phyloP scores from a whole-genome alignment of 2,888 invertebrate species.

The Synanthedon myopaeformis region DNA sequence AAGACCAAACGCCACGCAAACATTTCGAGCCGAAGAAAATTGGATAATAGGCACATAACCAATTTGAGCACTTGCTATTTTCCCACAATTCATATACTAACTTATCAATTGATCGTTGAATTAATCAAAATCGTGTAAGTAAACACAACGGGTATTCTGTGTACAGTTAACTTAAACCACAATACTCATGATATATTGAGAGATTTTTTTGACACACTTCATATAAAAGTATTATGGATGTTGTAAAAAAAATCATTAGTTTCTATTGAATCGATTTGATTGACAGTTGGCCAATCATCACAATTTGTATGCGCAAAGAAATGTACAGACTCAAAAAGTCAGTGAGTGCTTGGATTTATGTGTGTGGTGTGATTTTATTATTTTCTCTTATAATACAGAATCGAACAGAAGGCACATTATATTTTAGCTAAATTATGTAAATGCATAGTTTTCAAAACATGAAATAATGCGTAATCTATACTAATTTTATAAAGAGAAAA shows the following conservation, averaged over 20 bases:
- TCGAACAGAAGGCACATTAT: no score
- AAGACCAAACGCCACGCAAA: conserved; percentile 8
- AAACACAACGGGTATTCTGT: conserved; percentile 12
- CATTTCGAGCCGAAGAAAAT: conserved; percentile 28
- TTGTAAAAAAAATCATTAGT: conserved; percentile 31
- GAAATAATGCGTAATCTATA: no score
- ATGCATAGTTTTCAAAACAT: no score
- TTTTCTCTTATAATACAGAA: no score
- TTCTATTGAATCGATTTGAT: conserved; percentile 26
- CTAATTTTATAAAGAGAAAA: no score
- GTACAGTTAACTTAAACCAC: conserved; percentile 12
- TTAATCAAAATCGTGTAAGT: conserved; percentile 5
- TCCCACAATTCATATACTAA: no score
- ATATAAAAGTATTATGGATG: neutral
- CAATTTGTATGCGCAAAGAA: conserved; percentile 42
- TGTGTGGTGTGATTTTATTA: no score
- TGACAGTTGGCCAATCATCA: conserved; percentile 36
- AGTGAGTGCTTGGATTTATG: conserved; percentile 3
- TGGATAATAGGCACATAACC: conserved; percentile 24
- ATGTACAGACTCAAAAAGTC: conserved; percentile 25
- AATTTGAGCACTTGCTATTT: no score
- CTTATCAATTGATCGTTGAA: conserved; percentile 3
- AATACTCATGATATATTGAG: conserved; percentile 9
- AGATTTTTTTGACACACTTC: conserved; percentile 10
- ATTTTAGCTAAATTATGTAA: no score